Conservation (phyloP, 2,888 invertebrate genomes). For the Thera obeliscata region DNA sequence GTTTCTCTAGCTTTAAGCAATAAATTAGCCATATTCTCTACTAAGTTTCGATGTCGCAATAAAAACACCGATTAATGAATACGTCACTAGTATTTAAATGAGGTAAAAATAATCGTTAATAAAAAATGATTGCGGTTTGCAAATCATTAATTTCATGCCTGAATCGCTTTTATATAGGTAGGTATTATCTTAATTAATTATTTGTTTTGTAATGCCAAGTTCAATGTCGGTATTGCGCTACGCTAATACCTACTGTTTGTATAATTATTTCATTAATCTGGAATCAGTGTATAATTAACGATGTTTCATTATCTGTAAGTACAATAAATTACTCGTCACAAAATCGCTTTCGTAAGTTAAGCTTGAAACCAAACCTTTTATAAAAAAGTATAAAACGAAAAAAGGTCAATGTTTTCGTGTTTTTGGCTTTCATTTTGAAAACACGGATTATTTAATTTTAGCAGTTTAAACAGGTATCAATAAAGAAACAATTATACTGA, state of each 20-base stretch:
- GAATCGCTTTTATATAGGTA: slow-evolving; percentile 4
- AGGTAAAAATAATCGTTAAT: background rate
- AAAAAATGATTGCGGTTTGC: background rate
- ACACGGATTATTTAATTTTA: no score
- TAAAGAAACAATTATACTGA: no score
- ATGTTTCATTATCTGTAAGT: background rate
- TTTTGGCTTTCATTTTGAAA: no score
- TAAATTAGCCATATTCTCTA: slow-evolving; percentile 39
- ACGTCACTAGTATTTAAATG: no score
- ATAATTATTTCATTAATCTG: background rate
- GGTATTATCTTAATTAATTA: background rate
- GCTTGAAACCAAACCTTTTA: no score
- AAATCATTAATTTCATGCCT: slow-evolving; percentile 6
- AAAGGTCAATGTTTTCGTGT: no score
- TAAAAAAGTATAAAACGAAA: no score
- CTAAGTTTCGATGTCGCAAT: slow-evolving; percentile 17
- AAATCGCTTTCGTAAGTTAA: no score
- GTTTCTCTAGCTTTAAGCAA: slow-evolving; percentile 11
- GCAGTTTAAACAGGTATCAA: no score
- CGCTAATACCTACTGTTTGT: background rate
- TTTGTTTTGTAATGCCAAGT: slow-evolving; percentile 28
- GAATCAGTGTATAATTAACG: no score
- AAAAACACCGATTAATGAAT: no score
- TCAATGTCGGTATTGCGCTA: slow-evolving; percentile 19
- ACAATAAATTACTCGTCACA: no score